These are phyloP conservation scores for Xestia sexstrigata DNA, from an alignment of 2,888 invertebrate genomes.

Conservation along the genomic window DNA sequence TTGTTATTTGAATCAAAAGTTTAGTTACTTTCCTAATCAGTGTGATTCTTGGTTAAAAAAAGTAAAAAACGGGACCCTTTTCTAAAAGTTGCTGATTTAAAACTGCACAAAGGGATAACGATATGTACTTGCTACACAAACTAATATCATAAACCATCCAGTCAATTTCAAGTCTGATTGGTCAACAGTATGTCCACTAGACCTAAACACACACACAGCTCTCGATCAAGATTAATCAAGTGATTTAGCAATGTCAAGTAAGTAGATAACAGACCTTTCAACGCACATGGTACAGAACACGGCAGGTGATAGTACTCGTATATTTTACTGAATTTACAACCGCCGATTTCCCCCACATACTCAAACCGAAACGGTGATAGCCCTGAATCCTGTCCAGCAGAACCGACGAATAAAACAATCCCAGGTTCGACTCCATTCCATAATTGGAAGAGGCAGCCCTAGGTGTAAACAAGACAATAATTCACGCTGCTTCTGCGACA, in stretches of 20 bases:
- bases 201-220: not conserved
- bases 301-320: not conserved
- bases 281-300: not conserved
- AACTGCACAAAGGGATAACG: not conserved
- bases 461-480: constrained; percentile 66
- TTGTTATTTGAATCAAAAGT: not conserved
- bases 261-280: not conserved
- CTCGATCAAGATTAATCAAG: not conserved
- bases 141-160: not conserved
- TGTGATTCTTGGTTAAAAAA: not conserved
- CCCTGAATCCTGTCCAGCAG: constrained; percentile 14
- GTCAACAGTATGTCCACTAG: not conserved
- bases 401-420: constrained; percentile 20
- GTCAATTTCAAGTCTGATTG: not conserved
- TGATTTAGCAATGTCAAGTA: not conserved
- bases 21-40: not conserved
- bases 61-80: not conserved
- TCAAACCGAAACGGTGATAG: not conserved
- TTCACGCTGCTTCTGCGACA: constrained; percentile 63
- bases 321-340: not conserved
- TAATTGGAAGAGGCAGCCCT: constrained; percentile 61
- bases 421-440: constrained; percentile 33
- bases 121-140: not conserved
- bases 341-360: not conserved
- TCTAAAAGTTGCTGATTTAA: not conserved